Evolutionary conservation across 2,888 invertebrate genomes (phyloP).

Genomic region (Acrocyrtus sp.): DNA sequence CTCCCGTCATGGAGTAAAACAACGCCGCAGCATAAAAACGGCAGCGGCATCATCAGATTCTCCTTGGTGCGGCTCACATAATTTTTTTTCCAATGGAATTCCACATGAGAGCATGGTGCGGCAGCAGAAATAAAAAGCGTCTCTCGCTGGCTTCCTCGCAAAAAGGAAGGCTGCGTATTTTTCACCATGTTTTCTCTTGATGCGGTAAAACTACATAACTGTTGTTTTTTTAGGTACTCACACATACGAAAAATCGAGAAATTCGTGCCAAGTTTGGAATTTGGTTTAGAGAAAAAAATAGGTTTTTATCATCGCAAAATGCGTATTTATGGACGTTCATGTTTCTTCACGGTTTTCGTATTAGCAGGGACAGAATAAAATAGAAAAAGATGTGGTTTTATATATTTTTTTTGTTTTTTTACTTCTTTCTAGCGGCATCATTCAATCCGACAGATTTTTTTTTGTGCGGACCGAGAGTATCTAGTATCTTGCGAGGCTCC

Average conservation of each 20-base stretch:
- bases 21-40: too few species aligned
- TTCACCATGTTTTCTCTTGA: conserved; percentile 1
- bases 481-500: background rate
- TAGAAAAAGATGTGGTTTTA: background rate
- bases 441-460: too few species aligned
- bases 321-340: conserved; percentile 3
- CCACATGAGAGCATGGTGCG: conserved; percentile 26
- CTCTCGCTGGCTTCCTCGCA: too few species aligned
- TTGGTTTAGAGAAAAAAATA: conserved; percentile 2
- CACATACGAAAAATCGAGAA: conserved; percentile 12
- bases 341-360: conserved; percentile 5
- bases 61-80: too few species aligned
- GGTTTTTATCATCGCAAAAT: conserved; percentile 2
- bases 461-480: too few species aligned
- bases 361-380: background rate
- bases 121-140: too few species aligned
- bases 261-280: conserved; percentile 27
- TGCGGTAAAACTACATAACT: conserved; percentile 15
- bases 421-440: too few species aligned
- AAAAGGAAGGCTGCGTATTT: too few species aligned
- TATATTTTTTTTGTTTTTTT: background rate
- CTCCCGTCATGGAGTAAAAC: background rate
- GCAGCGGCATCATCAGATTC: too few species aligned
- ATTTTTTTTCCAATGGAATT: conserved; percentile 21
- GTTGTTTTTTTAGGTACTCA: too few species aligned